phyloP scores from a whole-genome alignment of 2,888 invertebrate genomes.

The Anarsia innoxiella region DNA sequence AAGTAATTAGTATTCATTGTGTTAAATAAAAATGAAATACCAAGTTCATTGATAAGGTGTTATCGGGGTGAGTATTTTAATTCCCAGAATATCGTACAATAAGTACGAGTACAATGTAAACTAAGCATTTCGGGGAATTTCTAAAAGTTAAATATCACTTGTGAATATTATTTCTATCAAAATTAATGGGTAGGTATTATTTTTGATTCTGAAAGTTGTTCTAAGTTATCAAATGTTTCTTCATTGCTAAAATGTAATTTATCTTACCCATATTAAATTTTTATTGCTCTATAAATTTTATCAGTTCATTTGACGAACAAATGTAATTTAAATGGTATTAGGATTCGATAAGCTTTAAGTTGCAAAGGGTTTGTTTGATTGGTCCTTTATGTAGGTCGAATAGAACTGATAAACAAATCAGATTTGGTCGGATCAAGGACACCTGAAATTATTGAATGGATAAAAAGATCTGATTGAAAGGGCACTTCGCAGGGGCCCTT shows the following conservation, averaged over 20 bases:
- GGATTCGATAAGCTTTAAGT: slow-evolving; percentile 52
- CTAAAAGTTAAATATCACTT: slow-evolving; percentile 1
- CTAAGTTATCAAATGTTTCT: too few relatives aligned
- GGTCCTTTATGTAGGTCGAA: slow-evolving; percentile 44
- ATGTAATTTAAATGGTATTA: slow-evolving; percentile 47
- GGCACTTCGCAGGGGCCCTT: slow-evolving; percentile 53
- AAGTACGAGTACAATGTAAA: slow-evolving; percentile 1
- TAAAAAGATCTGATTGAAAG: slow-evolving; percentile 54
- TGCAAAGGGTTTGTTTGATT: slow-evolving; percentile 39
- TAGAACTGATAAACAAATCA: slow-evolving; percentile 60
- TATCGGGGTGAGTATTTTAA: too few relatives aligned
- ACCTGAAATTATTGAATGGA: slow-evolving; percentile 54
- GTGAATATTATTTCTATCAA: background rate
- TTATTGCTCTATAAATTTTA: slow-evolving; percentile 51
- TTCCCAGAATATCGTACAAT: too few relatives aligned
- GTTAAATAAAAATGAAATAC: background rate
- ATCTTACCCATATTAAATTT: slow-evolving; percentile 29
- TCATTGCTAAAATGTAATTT: too few relatives aligned
- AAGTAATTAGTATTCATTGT: too few relatives aligned
- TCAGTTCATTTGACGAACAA: slow-evolving; percentile 38
- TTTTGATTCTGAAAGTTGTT: too few relatives aligned
- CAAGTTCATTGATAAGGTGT: slow-evolving; percentile 24
- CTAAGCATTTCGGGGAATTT: slow-evolving; percentile 2
- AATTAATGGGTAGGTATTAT: too few relatives aligned
- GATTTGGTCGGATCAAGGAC: slow-evolving; percentile 65